Evolutionary conservation across 2,797 vertebrate genomes (phyloP), one percentile per base, ranked within the genome.

Genomic region (Urosaurus nigricauda): DNA sequence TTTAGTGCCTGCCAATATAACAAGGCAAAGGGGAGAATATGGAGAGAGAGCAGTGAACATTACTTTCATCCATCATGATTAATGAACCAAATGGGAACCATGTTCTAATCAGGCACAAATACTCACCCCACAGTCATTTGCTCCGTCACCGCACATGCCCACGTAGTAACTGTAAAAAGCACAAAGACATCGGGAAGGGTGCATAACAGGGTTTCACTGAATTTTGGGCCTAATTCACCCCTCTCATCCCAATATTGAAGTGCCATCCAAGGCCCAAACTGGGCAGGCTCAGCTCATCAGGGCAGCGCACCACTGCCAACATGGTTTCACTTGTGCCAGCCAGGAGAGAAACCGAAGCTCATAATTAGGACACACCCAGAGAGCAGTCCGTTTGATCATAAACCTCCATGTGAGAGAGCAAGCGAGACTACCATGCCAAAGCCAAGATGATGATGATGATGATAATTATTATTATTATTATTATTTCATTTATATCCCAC

Each of bases 81-180:
- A 26, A 1, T 1, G 3, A 35, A 13, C 6, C 1, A 3, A 4
- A 32, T 35, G 12, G 78, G 68, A 87, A 87, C 3, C 19, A 43
- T 35, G 88, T 9, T n/a, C 71, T 78, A 60, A 14, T 29, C 58
- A 8, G 68, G 51, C 83, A 79, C 73, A 14, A 71, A 87, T 94
- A 98, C 98, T 96, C 97, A 99, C 99, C 65, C 99, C 99, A 95
- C 99, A 99, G 94, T 99, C 99, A 77, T 99, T 99, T 78, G 99
- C 99, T 79, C 99, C 99, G 63, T 99, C 99, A 91, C 99, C 99
- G 88, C 99, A 99, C 99, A 99, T 99, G 68, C 98, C 99, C 89
- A 99, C 99, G 93, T 97, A 99, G 96, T 99, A 99, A 95, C 99
- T 99, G 95, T 8, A 14, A 90, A 56, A 95, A 94, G 81, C 89